Evolutionary conservation across 1,140 invertebrate genomes (phyloP).

Genomic region (Ostrea denselamellosa): DNA sequence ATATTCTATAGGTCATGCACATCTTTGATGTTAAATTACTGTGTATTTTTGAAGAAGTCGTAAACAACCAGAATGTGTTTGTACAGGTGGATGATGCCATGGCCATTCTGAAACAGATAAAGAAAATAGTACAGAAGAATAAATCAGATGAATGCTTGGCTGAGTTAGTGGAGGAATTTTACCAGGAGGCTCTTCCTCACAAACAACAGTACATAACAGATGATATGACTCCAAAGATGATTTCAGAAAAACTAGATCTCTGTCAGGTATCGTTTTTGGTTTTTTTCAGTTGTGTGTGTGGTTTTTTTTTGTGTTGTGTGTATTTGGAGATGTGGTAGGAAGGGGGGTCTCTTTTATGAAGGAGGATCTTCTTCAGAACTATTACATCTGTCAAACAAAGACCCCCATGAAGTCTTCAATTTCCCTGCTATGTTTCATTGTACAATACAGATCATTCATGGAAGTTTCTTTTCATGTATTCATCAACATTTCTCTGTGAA

Average conservation of each 20-base stretch:
- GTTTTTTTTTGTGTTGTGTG: too few species aligned
- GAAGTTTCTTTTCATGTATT: too few species aligned
- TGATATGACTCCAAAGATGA: constrained; percentile 50
- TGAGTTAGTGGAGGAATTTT: constrained; percentile 67
- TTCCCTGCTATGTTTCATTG: too few species aligned
- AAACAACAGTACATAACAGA: constrained; percentile 50
- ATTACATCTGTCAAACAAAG: neutral
- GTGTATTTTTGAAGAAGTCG: too few species aligned
- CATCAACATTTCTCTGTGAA: too few species aligned
- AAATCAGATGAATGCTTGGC: constrained; percentile 44
- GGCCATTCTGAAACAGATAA: constrained; percentile 68
- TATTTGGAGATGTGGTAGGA: too few species aligned
- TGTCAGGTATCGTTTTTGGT: constrained; percentile 77
- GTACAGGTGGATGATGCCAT: constrained; percentile 75
- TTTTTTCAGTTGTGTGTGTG: neutral
- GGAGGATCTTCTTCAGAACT: neutral
- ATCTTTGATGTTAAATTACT: too few species aligned
- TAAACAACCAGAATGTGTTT: neutral
- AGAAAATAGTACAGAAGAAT: constrained; percentile 56
- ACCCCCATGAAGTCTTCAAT: too few species aligned
- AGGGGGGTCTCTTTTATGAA: too few species aligned
- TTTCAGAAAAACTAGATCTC: constrained; percentile 72
- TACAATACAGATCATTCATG: too few species aligned
- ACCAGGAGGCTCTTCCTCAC: constrained; percentile 68
- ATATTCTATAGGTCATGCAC: too few species aligned